Evolutionary conservation across 2,113 vertebrate species (phyloP), one percentile per base, ranked within the genome.

Genomic region (Eulacestoma nigropectus): DNA sequence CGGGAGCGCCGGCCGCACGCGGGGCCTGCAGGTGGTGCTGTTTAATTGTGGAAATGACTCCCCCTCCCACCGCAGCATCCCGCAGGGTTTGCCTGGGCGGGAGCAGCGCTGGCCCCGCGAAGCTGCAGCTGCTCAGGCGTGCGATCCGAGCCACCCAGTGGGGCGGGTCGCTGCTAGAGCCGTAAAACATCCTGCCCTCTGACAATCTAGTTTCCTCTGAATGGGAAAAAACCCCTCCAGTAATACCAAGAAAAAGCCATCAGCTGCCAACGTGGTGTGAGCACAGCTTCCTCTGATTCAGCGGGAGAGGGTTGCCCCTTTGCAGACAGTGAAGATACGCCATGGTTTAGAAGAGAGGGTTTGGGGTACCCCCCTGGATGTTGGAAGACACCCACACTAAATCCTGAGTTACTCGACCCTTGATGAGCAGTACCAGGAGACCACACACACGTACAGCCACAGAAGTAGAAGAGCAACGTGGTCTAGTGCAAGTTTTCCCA

Each of bases 21-120:
- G 0, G 81, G 15, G 49, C 92, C 95, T 96, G 88, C 76, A 96
- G 95, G 81, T 94, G 88, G 92, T 64, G 93, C 93, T 96, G 79
- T 95, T 77, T 90, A 70, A 85, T 95, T 86, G 93, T 63, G 57
- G 76, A 89, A 87, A 53, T 30, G 7, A 9, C n/a, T 49, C 46
- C 46, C n/a, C 44, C 37, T 56, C 26, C 17, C 47, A 3, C 6
- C 64, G 0, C 4, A 10, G 59, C 20, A 0, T 0, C 67, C 49
- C 3, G 1, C 57, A 8, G 75, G 42, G 22, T 9, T 6, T 7
- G 37, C 44, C 53, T 1, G 39, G 30, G 6, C 41, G 26, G 37
- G 10, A 53, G 49, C 30, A 6, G 39, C 39, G 8, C 39, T 2
- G 44, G 59, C 53, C 15, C 44, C 29, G 75, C 16, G 2, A 37